These are phyloP conservation scores for Macrostomum cliftonense DNA, from an alignment of 2,888 invertebrate genomes.

Conservation along the genomic window DNA sequence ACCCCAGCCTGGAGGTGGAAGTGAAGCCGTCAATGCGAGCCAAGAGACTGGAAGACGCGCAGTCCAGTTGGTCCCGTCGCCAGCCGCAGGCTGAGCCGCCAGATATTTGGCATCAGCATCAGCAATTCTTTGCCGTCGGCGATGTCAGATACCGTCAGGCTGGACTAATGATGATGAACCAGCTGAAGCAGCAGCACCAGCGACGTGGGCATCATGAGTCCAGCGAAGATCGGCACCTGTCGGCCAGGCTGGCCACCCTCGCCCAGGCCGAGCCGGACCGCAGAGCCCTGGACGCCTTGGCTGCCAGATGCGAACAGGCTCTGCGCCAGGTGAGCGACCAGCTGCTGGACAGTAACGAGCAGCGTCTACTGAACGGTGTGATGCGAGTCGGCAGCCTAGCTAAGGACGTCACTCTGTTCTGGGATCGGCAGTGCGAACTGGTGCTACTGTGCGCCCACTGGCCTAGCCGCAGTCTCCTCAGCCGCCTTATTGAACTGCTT, in stretches of 20 bases:
- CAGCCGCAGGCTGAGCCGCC: not conserved
- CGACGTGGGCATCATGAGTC: conserved; percentile 45
- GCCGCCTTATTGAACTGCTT: conserved; percentile 64
- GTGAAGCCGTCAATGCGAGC: conserved; percentile 51
- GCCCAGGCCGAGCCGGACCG: too few relatives aligned
- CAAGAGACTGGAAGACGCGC: not conserved
- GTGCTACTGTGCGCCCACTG: conserved; percentile 85
- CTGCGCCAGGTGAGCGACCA: too few relatives aligned
- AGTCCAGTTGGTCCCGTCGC: not conserved
- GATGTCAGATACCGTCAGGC: too few relatives aligned
- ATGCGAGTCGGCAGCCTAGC: conserved; percentile 83
- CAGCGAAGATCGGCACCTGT: conserved; percentile 83
- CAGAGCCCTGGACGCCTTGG: too few relatives aligned
- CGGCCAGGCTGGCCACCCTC: conserved; percentile 73
- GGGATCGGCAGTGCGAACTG: conserved; percentile 69
- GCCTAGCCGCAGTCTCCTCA: conserved; percentile 64
- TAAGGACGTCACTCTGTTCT: conserved; percentile 67
- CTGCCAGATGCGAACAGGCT: too few relatives aligned
- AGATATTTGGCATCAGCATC: too few relatives aligned
- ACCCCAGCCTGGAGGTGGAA: conserved; percentile 81
- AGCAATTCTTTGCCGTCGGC: too few relatives aligned
- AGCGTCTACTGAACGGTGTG: conserved; percentile 69
- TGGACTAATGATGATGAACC: too few relatives aligned
- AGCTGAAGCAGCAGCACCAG: too few relatives aligned
- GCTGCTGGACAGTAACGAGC: too few relatives aligned